Evolutionary conservation across 2,797 vertebrate genomes (phyloP).

Genomic region (Poeciliopsis presidionis): DNA sequence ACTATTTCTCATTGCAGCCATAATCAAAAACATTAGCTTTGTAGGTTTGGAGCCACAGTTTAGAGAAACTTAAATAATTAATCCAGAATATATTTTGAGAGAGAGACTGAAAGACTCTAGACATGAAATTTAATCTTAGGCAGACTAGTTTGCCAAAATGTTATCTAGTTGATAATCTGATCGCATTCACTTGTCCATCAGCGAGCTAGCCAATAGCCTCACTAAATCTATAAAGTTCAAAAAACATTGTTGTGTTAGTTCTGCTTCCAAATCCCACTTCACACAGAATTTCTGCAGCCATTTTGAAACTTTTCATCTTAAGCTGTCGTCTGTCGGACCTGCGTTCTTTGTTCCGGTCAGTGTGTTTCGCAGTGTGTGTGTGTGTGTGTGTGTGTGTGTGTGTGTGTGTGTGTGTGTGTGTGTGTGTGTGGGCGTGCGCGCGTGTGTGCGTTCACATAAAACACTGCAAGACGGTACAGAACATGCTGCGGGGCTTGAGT

Average conservation of each 20-base stretch:
- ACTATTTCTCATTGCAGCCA: no score
- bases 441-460: slow-evolving; percentile 39
- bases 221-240: not conserved
- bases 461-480: slow-evolving; percentile 62
- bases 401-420: slow-evolving; percentile 25
- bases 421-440: no score
- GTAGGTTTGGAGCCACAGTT: no score
- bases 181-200: not conserved
- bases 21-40: no score
- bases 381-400: not conserved
- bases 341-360: slow-evolving; percentile 17
- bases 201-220: not conserved
- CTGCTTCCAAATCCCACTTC: not conserved
- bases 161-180: not conserved
- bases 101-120: no score
- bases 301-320: not conserved
- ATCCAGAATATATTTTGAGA: not conserved
- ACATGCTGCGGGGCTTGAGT: slow-evolving; percentile 63
- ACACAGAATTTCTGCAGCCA: not conserved
- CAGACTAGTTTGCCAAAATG: not conserved
- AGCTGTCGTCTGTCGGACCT: not conserved
- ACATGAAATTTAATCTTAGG: not conserved
- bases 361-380: slow-evolving; percentile 31
- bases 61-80: not conserved
- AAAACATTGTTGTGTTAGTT: no score